Evolutionary conservation across 2,797 vertebrate species (phyloP).

Genomic region (Synanceia verrucosa): DNA sequence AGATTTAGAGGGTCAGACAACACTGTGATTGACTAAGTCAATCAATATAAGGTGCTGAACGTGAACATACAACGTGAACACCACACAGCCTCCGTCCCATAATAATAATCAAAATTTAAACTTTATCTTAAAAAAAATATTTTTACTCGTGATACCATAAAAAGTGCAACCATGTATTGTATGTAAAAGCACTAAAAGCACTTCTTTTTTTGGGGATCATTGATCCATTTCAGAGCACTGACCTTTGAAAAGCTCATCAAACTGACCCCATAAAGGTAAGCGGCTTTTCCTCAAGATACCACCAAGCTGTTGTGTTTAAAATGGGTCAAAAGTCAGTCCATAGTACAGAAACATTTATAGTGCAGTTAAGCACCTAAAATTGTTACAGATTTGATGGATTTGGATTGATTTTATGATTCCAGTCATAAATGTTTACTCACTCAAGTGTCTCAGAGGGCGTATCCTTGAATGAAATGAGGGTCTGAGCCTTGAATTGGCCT

Average conservation of each 20-base stretch:
- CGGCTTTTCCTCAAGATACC: slow-evolving; percentile 26
- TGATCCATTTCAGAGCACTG: not conserved
- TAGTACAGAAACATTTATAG: not conserved
- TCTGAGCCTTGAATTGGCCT: too few species aligned
- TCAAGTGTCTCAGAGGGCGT: not conserved
- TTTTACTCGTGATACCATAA: not conserved
- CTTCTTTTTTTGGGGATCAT: too few species aligned
- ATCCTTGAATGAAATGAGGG: too few species aligned
- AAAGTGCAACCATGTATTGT: not conserved
- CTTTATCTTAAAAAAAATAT: not conserved
- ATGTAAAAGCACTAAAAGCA: not conserved
- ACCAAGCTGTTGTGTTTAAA: slow-evolving; percentile 12
- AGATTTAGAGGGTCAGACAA: not conserved
- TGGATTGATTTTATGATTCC: not conserved
- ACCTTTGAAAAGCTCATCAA: slow-evolving; percentile 29
- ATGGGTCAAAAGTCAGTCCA: slow-evolving; percentile 16
- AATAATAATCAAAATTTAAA: not conserved
- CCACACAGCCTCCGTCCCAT: not conserved
- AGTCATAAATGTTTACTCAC: not conserved
- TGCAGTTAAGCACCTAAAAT: not conserved
- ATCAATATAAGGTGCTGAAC: not conserved
- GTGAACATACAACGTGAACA: not conserved
- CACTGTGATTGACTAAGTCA: slow-evolving; percentile 16
- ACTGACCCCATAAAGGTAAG: slow-evolving; percentile 55
- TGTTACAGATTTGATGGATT: not conserved